A percentile compares a stretch with the other conserved stretches of the same genome.
Evolutionary conservation across 2,113 vertebrate species (phyloP).

Genomic region (Anolis carolinensis): DNA sequence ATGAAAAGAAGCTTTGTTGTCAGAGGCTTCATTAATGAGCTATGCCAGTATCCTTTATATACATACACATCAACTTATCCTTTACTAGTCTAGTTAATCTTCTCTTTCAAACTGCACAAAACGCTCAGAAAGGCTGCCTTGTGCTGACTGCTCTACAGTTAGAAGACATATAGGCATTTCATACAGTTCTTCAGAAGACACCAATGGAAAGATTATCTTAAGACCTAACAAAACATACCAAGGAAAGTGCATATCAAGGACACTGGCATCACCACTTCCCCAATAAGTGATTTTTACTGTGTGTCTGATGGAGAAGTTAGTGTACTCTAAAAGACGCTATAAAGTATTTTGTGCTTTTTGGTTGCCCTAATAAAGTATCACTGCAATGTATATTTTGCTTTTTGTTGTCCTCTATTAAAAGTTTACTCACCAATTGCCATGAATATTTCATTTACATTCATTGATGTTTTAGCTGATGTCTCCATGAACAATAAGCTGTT

Average conservation of each 20-base stretch:
- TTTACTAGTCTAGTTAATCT: neutral
- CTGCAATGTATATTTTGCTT: neutral
- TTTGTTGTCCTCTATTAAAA: neutral
- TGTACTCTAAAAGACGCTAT: no score
- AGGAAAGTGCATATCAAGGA: no score
- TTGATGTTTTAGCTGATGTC: constrained; percentile 96
- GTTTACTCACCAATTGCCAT: constrained; percentile 94
- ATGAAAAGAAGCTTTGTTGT: no score
- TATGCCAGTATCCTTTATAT: neutral
- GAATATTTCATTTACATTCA: constrained; percentile 99
- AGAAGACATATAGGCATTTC: neutral
- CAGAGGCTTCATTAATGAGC: no score
- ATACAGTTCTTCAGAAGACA: neutral
- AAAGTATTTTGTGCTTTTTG: neutral
- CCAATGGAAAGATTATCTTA: neutral
- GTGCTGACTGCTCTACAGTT: neutral
- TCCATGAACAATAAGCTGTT: constrained; percentile 99
- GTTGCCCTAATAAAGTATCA: neutral
- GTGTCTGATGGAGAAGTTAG: neutral
- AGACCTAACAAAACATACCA: no score
- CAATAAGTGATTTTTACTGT: no score
- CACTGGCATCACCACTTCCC: neutral
- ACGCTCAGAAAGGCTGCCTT: neutral
- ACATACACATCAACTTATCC: neutral
- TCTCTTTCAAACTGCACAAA: neutral